Evolutionary conservation across 2,113 vertebrate genomes (phyloP).

Genomic region (Colinus virginianus): DNA sequence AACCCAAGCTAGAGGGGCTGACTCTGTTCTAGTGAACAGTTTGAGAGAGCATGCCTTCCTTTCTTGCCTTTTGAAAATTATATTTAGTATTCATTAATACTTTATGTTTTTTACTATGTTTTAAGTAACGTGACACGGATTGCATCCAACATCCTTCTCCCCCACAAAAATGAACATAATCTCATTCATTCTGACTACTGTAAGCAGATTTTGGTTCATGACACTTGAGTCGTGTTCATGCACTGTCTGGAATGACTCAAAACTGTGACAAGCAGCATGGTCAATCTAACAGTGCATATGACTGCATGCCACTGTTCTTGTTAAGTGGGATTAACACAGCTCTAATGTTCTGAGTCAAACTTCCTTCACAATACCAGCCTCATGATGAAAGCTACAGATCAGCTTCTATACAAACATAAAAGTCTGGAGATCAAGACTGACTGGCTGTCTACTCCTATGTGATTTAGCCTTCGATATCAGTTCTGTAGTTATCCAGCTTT

Average conservation of each 20-base stretch:
- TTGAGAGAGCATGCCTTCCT: not conserved
- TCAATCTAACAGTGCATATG: not conserved
- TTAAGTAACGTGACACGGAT: not conserved
- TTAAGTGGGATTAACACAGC: not conserved
- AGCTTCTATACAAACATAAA: not conserved
- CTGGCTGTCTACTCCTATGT: not conserved
- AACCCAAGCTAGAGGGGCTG: not conserved
- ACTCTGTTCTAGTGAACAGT: not conserved
- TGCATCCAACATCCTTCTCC: not conserved
- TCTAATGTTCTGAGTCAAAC: not conserved
- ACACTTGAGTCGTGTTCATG: not conserved
- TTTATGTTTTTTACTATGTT: not conserved
- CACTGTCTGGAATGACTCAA: not conserved
- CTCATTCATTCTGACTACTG: not conserved
- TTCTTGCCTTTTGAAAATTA: not conserved
- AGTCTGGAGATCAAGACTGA: not conserved
- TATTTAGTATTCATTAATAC: fast-evolving
- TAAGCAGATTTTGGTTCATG: not conserved
- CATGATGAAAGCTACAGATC: not conserved
- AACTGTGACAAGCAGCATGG: not conserved
- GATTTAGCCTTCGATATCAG: not conserved
- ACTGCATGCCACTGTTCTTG: not conserved
- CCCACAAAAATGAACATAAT: too few species aligned
- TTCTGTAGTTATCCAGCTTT: not conserved
- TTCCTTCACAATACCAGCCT: not conserved